phyloP scores from a whole-genome alignment of 53 echinoderm and acorn worm genomes.

The Apostichopus leukothele region DNA sequence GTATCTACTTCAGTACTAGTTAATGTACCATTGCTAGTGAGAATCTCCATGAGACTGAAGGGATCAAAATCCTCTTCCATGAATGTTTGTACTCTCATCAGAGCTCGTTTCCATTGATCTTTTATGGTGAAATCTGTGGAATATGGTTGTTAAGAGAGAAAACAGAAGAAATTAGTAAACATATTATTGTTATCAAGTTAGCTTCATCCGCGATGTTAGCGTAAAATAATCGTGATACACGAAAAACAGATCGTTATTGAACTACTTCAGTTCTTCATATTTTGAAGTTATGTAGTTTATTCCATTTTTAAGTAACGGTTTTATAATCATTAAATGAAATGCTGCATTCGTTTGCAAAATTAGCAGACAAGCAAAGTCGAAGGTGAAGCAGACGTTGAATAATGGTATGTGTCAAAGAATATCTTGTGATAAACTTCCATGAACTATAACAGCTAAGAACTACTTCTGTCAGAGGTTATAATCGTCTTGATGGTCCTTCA shows the following conservation, averaged over 20 bases:
- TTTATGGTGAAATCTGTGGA: neutral
- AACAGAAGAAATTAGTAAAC: neutral
- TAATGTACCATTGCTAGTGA: neutral
- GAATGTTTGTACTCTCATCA: neutral
- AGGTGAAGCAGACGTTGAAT: too few relatives aligned
- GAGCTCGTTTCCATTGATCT: neutral
- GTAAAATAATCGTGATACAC: neutral
- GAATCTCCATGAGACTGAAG: neutral
- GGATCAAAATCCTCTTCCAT: slow-evolving; percentile 4
- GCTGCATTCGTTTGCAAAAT: too few relatives aligned
- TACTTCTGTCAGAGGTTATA: too few relatives aligned
- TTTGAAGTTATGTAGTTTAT: too few relatives aligned
- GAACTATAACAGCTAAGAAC: too few relatives aligned
- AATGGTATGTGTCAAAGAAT: too few relatives aligned
- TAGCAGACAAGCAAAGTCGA: too few relatives aligned
- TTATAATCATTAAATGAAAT: too few relatives aligned
- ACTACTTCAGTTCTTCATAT: too few relatives aligned
- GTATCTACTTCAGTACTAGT: neutral
- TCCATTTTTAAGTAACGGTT: too few relatives aligned
- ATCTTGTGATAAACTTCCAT: too few relatives aligned
- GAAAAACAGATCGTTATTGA: neutral
- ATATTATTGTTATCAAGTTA: neutral
- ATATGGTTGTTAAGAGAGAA: neutral
- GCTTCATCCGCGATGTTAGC: neutral
- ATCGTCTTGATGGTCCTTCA: too few relatives aligned